Percentiles rank a stretch among this genome's conserved stretches.
phyloP scores from a whole-genome alignment of 2,888 invertebrate genomes.

The Synergus itoensis region DNA sequence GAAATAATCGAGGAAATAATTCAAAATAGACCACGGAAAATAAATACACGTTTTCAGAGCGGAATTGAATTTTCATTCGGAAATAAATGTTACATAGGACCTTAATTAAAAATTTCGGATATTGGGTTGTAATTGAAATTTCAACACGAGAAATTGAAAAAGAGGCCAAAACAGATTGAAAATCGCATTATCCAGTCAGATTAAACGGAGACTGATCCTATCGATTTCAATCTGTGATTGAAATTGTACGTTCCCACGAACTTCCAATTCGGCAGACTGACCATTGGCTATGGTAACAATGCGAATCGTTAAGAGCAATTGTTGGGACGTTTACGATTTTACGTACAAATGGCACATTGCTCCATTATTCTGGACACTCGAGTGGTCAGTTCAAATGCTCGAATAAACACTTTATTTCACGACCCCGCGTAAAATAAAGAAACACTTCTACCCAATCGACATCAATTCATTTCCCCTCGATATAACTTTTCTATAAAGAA shows the following conservation, averaged over 20 bases:
- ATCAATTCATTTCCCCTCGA: neutral
- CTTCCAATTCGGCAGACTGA: constrained; percentile 55
- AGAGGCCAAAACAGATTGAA: constrained; percentile 1
- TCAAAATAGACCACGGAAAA: neutral
- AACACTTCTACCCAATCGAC: constrained; percentile 16
- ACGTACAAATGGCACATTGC: constrained; percentile 56
- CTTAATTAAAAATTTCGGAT: neutral
- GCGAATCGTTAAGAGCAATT: constrained; percentile 65
- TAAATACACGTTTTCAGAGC: neutral
- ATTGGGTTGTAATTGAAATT: constrained; percentile 11
- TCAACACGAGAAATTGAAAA: neutral
- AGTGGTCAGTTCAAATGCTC: constrained; percentile 22
- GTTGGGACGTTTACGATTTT: constrained; percentile 66
- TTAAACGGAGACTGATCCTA: constrained; percentile 25
- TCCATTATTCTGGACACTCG: constrained; percentile 41
- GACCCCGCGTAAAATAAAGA: neutral
- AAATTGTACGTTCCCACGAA: constrained; percentile 57
- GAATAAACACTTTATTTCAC: constrained; percentile 16
- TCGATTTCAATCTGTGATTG: constrained; percentile 51
- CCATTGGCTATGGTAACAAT: constrained; percentile 55
- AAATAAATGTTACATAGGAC: neutral
- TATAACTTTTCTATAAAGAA: neutral
- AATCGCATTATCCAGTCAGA: constrained; percentile 12
- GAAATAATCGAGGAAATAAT: neutral
- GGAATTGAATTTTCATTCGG: neutral